Evolutionary conservation across 2,797 vertebrate genomes (phyloP).

Genomic region (Gymnoscopelus microlampas): DNA sequence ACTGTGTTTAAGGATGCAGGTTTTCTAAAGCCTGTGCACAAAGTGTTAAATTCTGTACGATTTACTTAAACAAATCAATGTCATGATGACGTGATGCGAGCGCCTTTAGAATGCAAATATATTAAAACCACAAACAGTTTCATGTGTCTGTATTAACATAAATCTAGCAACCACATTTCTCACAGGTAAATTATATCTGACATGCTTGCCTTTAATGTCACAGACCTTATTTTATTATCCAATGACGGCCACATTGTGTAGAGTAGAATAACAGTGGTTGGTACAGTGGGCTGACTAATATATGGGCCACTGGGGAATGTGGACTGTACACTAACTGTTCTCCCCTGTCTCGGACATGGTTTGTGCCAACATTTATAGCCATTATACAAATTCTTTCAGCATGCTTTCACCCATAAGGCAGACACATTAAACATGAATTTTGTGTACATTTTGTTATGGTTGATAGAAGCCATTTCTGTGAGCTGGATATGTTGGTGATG

Average conservation of each 20-base stretch:
- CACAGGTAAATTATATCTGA: slow-evolving; percentile 25
- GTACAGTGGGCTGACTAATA: slow-evolving; percentile 22
- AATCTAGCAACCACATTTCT: slow-evolving; percentile 7
- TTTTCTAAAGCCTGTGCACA: neutral
- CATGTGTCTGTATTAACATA: slow-evolving; percentile 3
- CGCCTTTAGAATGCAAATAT: neutral
- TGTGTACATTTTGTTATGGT: slow-evolving; percentile 4
- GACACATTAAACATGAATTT: slow-evolving; percentile 38
- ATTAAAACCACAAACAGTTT: neutral
- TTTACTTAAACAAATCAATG: neutral
- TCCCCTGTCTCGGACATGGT: slow-evolving; percentile 4
- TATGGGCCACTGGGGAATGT: slow-evolving; percentile 40
- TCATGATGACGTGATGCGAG: neutral
- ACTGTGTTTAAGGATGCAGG: neutral
- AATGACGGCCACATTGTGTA: slow-evolving; percentile 38
- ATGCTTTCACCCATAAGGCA: slow-evolving; percentile 27
- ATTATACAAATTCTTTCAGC: slow-evolving; percentile 43
- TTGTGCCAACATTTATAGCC: slow-evolving; percentile 42
- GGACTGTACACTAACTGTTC: slow-evolving; percentile 44
- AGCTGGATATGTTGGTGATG: slow-evolving; percentile 3
- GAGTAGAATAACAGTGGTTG: slow-evolving; percentile 42
- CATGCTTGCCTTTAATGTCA: slow-evolving; percentile 23
- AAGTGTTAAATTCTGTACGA: neutral
- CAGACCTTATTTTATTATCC: slow-evolving; percentile 36
- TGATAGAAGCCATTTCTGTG: slow-evolving; percentile 18